Evolutionary conservation across 2,888 invertebrate genomes (phyloP), one percentile per base, ranked within the genome.

Genomic region (Timandra comae): DNA sequence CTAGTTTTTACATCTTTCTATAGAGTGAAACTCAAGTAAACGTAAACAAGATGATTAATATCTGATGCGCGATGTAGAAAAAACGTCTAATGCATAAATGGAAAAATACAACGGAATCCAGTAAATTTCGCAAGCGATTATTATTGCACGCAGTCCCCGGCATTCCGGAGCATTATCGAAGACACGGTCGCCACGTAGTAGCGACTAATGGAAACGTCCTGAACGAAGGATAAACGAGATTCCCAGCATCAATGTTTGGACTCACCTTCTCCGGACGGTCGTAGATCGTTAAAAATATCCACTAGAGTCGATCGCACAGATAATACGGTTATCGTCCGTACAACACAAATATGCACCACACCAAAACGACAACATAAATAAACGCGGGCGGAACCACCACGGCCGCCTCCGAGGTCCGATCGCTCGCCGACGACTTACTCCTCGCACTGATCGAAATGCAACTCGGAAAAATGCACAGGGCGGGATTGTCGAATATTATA

Each of bases 291-390:
- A 74, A 67, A 77, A 74, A 81, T 82, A 82, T 85, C 81, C 84
- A 80, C 76, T 63, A 63, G 70, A 67, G 63, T 78, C 67, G 69
- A 73, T 73, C 66, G 71, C 84, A 81, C 82, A 80, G 81, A 80
- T 80, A 77, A 80, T 77, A 84, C 82, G 80, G 82, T 78, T 77
- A 80, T 82, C 73, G 82, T 74, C 73, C 76, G 78, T 79, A 80
- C 73, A 78, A 69, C 85, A 85, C 84, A 79, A 77, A 79, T 80
- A 81, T 81, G 78, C 84, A 85, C 84, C 73, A 81, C 84, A 84
- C 84, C 77, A 84, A 80, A 79, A 82, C 77, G 82, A 84, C 79
- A 82, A 84, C 84, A 84, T 81, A 81, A 79, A 84, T 82, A 82
- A 81, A 77, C 74, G 74, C 71, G 71, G 63, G 69, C 66, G 68